Base-by-base conservation (phyloP, 1,140 invertebrate genomes). In the Trachymyrmex septentrionalis region DNA sequence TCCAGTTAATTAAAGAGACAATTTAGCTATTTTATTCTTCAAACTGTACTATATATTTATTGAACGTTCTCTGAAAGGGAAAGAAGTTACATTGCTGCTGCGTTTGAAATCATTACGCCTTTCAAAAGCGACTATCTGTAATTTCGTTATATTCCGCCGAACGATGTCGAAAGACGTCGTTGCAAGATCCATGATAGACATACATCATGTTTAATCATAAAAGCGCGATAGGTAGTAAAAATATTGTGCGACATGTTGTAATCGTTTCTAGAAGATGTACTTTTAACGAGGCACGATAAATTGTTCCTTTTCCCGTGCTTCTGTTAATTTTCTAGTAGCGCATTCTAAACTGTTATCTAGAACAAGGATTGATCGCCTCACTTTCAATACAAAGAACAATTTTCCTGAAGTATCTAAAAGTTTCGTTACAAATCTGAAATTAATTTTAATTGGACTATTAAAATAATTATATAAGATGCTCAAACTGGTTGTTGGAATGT, bases 231-330 rank as follows among this genome's bases (percentile, higher is more conserved):
- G 7, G 10, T 38, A 34, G 76, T 38, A 67, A 67, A 80, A 80
- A 48, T 66, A 61, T 78, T 59, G 38, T 21, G 44, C 48, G 6
- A 66, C 10, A 67, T 61, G 61, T 34, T 38, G 76, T 38, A 67
- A 80, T 80, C 27, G 63, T 67, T 80, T 38, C 48, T 66, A 53
- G 76, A 38, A 78, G 34, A 34, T 80, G 76, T 66, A 38, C 61
- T 66, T 80, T 48, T 66, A 80, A 80, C 61, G n/a, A 78, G 12
- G 6, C 12, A 21, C 44, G 44, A 80, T 80, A 55, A 78, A 78
- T 66, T 44, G 19, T 34, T 38, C 34, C 6, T 5, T 66, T 80
- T 5, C 16, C 24, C 27, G n/a, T 27, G 44, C n/a, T 24, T 66
- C 9, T 48, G 27, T 48, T 80, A 80, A 21, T 66, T 66, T 38